Conservation (phyloP, 2,888 invertebrate species). For the Eupithecia insigniata region DNA sequence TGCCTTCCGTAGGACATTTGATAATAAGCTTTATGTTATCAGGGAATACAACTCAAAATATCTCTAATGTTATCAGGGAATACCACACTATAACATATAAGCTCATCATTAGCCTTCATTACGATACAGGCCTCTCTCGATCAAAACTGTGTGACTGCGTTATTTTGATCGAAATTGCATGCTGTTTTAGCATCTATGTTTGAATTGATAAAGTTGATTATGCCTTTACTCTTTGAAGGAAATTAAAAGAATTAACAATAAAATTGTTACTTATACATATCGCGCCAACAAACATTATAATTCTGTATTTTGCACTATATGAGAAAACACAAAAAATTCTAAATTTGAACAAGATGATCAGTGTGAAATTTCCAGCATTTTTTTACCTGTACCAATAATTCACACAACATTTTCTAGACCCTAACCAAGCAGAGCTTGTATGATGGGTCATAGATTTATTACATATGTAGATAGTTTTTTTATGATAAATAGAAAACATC, state of each 20-base stretch:
- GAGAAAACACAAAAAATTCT: neutral
- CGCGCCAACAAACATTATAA: neutral
- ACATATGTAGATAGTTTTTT: no score
- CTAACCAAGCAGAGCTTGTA: no score
- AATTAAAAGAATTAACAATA: neutral
- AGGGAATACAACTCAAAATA: slow-evolving; percentile 10
- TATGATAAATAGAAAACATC: no score
- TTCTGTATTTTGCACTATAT: neutral
- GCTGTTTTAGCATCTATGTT: neutral
- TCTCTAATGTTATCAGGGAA: no score
- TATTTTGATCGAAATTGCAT: neutral
- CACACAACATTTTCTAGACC: no score
- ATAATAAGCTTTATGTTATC: slow-evolving; percentile 22
- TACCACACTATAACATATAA: no score
- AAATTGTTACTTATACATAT: neutral
- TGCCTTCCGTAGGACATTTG: slow-evolving; percentile 36
- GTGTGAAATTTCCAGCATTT: no score
- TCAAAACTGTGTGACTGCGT: slow-evolving; percentile 1
- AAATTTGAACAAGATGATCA: neutral
- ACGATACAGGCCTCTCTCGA: neutral
- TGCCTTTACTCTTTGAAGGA: neutral
- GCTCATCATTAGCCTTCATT: slow-evolving; percentile 15
- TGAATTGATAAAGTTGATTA: neutral
- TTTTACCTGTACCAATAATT: no score
- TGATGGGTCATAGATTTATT: no score